Evolutionary conservation across 2,888 invertebrate species (phyloP).

Genomic region (Gnatocerus cornutus): DNA sequence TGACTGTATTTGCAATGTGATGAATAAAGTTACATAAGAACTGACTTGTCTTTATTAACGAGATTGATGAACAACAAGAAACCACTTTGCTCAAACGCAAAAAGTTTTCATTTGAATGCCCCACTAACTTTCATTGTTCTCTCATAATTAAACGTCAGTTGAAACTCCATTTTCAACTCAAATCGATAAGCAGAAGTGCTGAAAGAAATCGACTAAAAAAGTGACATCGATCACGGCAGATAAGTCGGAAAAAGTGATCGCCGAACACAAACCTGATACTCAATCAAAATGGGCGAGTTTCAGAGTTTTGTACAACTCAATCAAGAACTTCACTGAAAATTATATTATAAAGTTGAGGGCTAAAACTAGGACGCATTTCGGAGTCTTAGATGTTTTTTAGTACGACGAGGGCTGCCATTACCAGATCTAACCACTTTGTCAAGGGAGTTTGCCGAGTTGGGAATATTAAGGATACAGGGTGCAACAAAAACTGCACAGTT

Average conservation of each 20-base stretch:
- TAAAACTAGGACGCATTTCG: background rate
- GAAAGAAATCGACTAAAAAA: constrained; percentile 11
- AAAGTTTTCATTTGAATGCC: constrained; percentile 1
- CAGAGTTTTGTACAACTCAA: constrained; percentile 5
- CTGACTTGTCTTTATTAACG: constrained; percentile 2
- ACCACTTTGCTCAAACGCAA: constrained; percentile 1
- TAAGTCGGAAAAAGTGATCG: constrained; percentile 1
- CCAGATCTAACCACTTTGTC: background rate
- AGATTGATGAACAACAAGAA: constrained; percentile 16
- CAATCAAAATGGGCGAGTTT: constrained; percentile 10
- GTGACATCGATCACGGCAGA: constrained; percentile 9
- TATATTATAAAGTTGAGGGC: background rate
- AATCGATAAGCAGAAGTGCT: constrained; percentile 1
- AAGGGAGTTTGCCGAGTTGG: too few relatives aligned
- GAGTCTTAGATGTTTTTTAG: background rate
- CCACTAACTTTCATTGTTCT: constrained; percentile 8
- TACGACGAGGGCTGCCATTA: background rate
- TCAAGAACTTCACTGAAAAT: background rate
- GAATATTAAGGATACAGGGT: too few relatives aligned
- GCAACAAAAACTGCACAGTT: too few relatives aligned
- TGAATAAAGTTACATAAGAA: constrained; percentile 48
- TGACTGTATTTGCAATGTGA: constrained; percentile 59
- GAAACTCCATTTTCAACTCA: constrained; percentile 5
- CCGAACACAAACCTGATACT: constrained; percentile 5
- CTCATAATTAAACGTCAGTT: constrained; percentile 6